Evolutionary conservation across 2,797 vertebrate genomes (phyloP).

Genomic region (Arnoldichthys spilopterus): DNA sequence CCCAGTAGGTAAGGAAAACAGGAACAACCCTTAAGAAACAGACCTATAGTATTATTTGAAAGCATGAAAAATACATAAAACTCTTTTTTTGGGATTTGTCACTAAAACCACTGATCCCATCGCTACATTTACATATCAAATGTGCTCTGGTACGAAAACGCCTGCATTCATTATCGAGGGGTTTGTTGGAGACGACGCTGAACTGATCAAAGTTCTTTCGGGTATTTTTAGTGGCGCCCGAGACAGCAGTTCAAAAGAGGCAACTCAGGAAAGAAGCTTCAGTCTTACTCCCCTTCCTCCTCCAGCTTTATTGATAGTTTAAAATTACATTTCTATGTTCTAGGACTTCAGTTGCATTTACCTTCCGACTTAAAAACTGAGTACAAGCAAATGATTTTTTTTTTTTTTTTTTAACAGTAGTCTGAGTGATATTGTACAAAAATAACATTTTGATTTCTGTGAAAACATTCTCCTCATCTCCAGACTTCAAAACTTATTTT

Average conservation of each 20-base stretch:
- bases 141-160: too few species aligned
- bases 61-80: too few species aligned
- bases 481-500: slow-evolving; percentile 79
- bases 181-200: too few species aligned
- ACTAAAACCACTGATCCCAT: too few species aligned
- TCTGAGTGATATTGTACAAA: slow-evolving; percentile 96
- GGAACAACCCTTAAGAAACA: too few species aligned
- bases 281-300: slow-evolving; percentile 89
- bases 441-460: slow-evolving; percentile 96
- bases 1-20: too few species aligned
- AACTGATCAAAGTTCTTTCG: neutral
- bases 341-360: slow-evolving; percentile 91
- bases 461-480: slow-evolving; percentile 87
- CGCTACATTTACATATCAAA: too few species aligned
- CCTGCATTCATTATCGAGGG: too few species aligned
- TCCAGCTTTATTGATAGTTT: slow-evolving; percentile 96
- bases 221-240: neutral
- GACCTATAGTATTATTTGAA: too few species aligned
- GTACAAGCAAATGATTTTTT: slow-evolving; percentile 91
- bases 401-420: slow-evolving; percentile 80
- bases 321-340: slow-evolving; percentile 94
- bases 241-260: neutral
- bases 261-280: slow-evolving; percentile 70
- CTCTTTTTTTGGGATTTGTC: too few species aligned
- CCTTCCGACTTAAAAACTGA: slow-evolving; percentile 90